These are phyloP conservation scores for Euclidia mi DNA, from an alignment of 2,888 invertebrate species.

Conservation along the genomic window DNA sequence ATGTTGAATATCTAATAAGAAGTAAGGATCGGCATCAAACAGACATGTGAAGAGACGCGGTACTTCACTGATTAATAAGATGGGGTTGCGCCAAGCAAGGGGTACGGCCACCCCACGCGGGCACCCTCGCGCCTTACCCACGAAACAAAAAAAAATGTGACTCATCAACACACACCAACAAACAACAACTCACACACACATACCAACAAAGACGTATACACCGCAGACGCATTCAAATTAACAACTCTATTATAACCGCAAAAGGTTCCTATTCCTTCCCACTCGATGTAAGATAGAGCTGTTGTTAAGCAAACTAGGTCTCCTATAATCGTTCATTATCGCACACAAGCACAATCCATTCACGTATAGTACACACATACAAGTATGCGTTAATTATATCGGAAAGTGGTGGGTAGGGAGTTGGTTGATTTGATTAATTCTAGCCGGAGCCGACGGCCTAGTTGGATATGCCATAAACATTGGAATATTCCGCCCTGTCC, in stretches of 20 bases:
- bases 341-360: slow-evolving; percentile 81
- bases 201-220: slow-evolving; percentile 68
- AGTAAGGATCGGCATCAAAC: slow-evolving; percentile 76
- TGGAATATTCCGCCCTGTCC: slow-evolving; percentile 80
- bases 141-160: slow-evolving; percentile 91
- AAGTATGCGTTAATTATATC: slow-evolving; percentile 89
- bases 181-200: slow-evolving; percentile 73
- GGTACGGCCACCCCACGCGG: slow-evolving; percentile 84
- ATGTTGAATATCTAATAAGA: slow-evolving; percentile 79
- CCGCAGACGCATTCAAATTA: slow-evolving; percentile 70
- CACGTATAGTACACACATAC: slow-evolving; percentile 86
- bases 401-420: slow-evolving; percentile 89
- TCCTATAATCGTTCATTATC: slow-evolving; percentile 89
- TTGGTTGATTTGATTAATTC: slow-evolving; percentile 90
- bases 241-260: slow-evolving; percentile 75
- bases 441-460: slow-evolving; percentile 83
- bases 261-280: slow-evolving; percentile 69
- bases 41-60: slow-evolving; percentile 89
- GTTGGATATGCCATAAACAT: slow-evolving; percentile 85
- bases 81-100: slow-evolving; percentile 88
- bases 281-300: slow-evolving; percentile 63
- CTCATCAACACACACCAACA: slow-evolving; percentile 89
- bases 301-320: slow-evolving; percentile 81
- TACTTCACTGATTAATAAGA: slow-evolving; percentile 90
- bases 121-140: slow-evolving; percentile 88